These are phyloP conservation scores for Zaprionus lineosus DNA, from an alignment of 2,888 invertebrate species.

Conservation along the genomic window DNA sequence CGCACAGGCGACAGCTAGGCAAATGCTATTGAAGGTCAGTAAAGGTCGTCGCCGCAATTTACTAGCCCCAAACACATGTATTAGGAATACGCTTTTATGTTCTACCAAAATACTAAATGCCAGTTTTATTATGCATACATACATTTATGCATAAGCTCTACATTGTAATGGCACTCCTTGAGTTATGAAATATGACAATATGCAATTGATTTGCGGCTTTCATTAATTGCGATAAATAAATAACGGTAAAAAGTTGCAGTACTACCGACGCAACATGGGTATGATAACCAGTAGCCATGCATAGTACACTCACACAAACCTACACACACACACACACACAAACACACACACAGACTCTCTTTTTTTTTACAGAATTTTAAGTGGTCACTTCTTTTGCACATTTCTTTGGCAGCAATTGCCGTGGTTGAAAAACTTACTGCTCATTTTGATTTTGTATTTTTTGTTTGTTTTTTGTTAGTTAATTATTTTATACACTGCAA, in stretches of 20 bases:
- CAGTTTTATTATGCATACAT: constrained; percentile 21
- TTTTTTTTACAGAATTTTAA: constrained; percentile 30
- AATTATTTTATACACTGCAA: constrained; percentile 37
- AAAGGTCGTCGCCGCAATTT: constrained; percentile 66
- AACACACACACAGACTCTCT: constrained; percentile 54
- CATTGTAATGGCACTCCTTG: constrained; percentile 20
- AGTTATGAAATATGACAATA: constrained; percentile 66
- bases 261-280: constrained; percentile 26
- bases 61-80: constrained; percentile 37
- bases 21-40: constrained; percentile 71
- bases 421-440: constrained; percentile 66
- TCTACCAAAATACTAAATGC: constrained; percentile 6
- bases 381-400: constrained; percentile 39
- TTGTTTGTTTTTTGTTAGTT: constrained; percentile 32
- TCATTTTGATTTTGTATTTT: constrained; percentile 65
- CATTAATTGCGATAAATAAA: constrained; percentile 40
- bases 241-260: constrained; percentile 26
- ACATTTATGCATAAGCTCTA: too few relatives aligned
- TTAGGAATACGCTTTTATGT: constrained; percentile 11
- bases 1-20: constrained; percentile 47
- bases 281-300: constrained; percentile 60
- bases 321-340: constrained; percentile 7
- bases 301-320: constrained; percentile 30
- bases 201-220: constrained; percentile 46
- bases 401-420: constrained; percentile 23